phyloP scores from a whole-genome alignment of 2,797 vertebrate species.

The Australoheros facetus region DNA sequence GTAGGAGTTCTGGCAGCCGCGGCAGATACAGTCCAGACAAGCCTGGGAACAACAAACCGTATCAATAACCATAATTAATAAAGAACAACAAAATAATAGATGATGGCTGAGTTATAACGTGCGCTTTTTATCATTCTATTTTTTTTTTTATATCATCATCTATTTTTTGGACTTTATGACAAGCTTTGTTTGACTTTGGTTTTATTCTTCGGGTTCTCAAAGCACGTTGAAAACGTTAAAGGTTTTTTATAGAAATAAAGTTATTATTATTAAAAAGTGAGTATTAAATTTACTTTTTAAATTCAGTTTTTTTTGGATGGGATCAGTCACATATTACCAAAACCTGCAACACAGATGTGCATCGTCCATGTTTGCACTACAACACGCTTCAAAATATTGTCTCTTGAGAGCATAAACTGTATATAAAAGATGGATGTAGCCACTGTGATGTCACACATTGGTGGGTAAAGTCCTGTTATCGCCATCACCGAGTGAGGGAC shows the following conservation, averaged over 20 bases:
- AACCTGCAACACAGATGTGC: no score
- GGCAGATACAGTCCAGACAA: constrained; percentile 99
- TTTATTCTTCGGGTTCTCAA: not conserved
- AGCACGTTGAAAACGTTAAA: not conserved
- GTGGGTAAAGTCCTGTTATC: not conserved
- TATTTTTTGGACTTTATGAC: not conserved
- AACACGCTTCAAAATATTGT: not conserved
- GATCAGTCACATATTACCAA: no score
- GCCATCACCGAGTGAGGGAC: not conserved
- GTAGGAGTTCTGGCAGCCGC: constrained; percentile 99
- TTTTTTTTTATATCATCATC: no score
- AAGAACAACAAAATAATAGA: not conserved
- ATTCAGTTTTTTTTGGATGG: not conserved
- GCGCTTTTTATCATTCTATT: fast-evolving
- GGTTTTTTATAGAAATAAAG: not conserved
- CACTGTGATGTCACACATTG: not conserved
- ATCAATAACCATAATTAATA: not conserved
- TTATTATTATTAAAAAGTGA: not conserved
- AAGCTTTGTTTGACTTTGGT: not conserved
- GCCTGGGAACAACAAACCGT: constrained; percentile 69
- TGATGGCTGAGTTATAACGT: not conserved
- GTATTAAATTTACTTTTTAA: not conserved
- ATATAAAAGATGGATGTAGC: not conserved
- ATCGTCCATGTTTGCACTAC: not conserved
- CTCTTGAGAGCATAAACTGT: not conserved